Evolutionary conservation across 2,113 vertebrate genomes (phyloP).

Genomic region (Smithornis capensis): DNA sequence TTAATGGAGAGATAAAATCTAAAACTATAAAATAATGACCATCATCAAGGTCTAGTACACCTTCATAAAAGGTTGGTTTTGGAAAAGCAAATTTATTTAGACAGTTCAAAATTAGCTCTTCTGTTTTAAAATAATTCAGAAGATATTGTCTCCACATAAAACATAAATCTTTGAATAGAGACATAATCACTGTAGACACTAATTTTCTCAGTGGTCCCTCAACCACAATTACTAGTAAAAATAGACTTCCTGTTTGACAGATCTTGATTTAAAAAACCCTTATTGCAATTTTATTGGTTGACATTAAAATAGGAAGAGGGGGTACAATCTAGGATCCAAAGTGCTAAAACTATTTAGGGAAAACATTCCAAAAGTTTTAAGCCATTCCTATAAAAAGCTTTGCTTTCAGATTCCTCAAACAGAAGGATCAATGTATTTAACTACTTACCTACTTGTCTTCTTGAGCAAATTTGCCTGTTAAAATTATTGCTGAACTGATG

Average conservation of each 20-base stretch:
- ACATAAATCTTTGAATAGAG: background rate
- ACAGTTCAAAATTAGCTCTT: background rate
- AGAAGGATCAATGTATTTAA: background rate
- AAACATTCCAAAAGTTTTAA: background rate
- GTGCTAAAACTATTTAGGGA: background rate
- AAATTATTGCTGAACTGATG: background rate
- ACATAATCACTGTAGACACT: background rate
- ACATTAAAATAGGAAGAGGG: background rate
- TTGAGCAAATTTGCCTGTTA: background rate
- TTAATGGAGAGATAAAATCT: background rate
- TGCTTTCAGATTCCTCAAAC: background rate
- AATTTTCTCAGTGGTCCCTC: background rate
- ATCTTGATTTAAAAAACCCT: background rate
- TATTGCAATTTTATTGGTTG: background rate
- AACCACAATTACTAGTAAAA: background rate
- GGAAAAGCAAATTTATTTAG: conserved; percentile 24
- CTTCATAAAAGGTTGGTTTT: background rate
- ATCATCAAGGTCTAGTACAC: background rate
- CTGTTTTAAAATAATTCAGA: background rate
- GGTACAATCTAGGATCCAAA: background rate
- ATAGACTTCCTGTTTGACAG: background rate
- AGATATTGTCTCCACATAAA: background rate
- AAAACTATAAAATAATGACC: background rate
- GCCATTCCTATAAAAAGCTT: background rate
- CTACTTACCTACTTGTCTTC: background rate